Evolutionary conservation across 2,797 vertebrate genomes (phyloP).

Genomic region (Acrossocheilus fasciatus): DNA sequence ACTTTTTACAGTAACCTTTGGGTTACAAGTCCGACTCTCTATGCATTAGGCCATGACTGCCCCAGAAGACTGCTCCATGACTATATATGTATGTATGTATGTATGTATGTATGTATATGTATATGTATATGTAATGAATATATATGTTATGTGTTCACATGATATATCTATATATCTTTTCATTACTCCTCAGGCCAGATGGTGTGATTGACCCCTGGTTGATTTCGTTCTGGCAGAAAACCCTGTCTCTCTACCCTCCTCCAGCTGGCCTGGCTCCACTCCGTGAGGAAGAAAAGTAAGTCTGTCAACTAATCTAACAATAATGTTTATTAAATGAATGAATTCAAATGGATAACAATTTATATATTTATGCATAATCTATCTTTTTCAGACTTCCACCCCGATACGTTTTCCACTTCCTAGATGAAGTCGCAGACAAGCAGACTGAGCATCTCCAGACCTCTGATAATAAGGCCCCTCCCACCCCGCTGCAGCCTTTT

Average conservation of each 20-base stretch:
- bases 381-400: conserved; percentile 83
- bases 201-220: conserved; percentile 92
- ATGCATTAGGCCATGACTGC: too few relatives aligned
- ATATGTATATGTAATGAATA: too few relatives aligned
- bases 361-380: not conserved
- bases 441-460: conserved; percentile 15
- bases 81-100: too few relatives aligned
- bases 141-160: not conserved
- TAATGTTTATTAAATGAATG: not conserved
- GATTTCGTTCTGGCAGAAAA: conserved; percentile 83
- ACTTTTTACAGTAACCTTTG: too few relatives aligned
- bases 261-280: conserved; percentile 71
- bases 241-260: conserved; percentile 77
- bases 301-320: conserved; percentile 43
- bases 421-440: conserved; percentile 66
- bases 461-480: conserved; percentile 36
- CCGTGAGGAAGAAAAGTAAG: conserved; percentile 83
- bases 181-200: conserved; percentile 79
- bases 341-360: not conserved
- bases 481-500: conserved; percentile 80
- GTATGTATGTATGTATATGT: too few relatives aligned
- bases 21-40: too few relatives aligned
- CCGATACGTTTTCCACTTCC: conserved; percentile 81
- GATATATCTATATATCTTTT: not conserved
- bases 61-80: too few relatives aligned